Base-by-base conservation (phyloP, 2,113 vertebrate species). In the Poicephalus meyeri region DNA sequence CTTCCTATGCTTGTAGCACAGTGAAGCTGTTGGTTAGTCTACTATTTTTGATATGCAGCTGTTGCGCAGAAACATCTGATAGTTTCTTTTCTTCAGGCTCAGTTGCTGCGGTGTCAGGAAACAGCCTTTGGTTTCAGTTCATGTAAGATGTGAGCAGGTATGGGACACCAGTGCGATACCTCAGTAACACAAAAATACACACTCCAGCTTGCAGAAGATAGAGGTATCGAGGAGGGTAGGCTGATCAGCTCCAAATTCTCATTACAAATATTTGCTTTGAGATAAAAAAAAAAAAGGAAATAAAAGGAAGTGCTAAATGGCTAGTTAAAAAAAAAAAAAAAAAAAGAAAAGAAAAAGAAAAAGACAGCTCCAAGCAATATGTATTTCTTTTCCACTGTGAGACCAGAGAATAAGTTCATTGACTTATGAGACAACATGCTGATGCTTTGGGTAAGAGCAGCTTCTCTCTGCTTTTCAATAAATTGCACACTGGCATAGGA, bases 41-140 rank as follows among this genome's bases (percentile, higher is more conserved):
- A 16, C 85, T 94, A 94, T 96, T 96, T 97, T 90, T 96, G 93
- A 84, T 20, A 7, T 8, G 92, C 95, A 96, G 96, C 95, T 96
- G 96, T 60, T 86, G 66, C 61, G 44, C 80, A 94, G 95, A 64
- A 88, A 96, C 95, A 93, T 95, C 82, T 94, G 96, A 94, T 64
- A 68, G 95, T 96, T 97, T 97, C 95, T 96, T 50, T 95, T 96
- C 90, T 84, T 25, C 4, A 35, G 84, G 56, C 83, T 81, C 60
- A 5, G 70, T 49, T n/a, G 33, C 37, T 17, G 33, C 0, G 0
- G 23, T 60, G 63, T 73, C 89, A 96, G 94, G 94, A 95, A 96
- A 58, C 85, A 50, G 92, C 47, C 44, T 55, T 76, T 41, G 39
- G 72, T 97, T 89, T 97, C 81, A 17, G 85, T 94, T 96, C 93